These are phyloP conservation scores for Varanus komodoensis DNA, from an alignment of 2,113 vertebrate species.

Conservation along the genomic window DNA sequence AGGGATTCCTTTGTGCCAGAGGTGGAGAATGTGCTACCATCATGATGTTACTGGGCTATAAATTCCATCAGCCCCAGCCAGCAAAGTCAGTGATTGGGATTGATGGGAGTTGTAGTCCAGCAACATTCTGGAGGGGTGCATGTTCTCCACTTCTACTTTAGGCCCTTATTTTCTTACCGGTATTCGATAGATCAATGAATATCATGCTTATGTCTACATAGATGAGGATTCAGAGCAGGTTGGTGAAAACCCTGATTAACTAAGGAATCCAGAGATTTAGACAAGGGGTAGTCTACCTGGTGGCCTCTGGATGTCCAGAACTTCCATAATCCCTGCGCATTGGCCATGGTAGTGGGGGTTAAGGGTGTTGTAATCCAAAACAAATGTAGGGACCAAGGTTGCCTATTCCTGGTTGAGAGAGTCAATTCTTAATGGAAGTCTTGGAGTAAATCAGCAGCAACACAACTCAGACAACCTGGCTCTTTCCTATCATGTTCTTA, in stretches of 20 bases:
- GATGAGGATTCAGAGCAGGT: background rate
- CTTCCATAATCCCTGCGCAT: too few species aligned
- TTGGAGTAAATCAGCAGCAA: background rate
- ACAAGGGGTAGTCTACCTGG: too few species aligned
- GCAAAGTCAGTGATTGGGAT: background rate
- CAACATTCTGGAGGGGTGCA: background rate
- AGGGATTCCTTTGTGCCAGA: background rate
- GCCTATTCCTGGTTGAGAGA: background rate
- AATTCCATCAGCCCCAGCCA: background rate
- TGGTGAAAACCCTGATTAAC: background rate
- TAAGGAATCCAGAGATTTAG: background rate
- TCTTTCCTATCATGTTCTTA: background rate
- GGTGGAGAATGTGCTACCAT: background rate
- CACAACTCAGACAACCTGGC: background rate
- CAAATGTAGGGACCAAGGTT: too few species aligned
- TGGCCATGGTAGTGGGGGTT: too few species aligned
- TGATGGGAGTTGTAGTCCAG: background rate
- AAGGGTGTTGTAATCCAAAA: too few species aligned
- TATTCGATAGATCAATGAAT: background rate
- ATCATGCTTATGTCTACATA: background rate
- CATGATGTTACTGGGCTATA: background rate
- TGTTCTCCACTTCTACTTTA: background rate
- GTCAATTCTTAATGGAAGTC: background rate
- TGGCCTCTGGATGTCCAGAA: too few species aligned
- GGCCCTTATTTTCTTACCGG: background rate